Base-by-base conservation (phyloP, 2,113 vertebrate genomes). In the Theropithecus gelada region DNA sequence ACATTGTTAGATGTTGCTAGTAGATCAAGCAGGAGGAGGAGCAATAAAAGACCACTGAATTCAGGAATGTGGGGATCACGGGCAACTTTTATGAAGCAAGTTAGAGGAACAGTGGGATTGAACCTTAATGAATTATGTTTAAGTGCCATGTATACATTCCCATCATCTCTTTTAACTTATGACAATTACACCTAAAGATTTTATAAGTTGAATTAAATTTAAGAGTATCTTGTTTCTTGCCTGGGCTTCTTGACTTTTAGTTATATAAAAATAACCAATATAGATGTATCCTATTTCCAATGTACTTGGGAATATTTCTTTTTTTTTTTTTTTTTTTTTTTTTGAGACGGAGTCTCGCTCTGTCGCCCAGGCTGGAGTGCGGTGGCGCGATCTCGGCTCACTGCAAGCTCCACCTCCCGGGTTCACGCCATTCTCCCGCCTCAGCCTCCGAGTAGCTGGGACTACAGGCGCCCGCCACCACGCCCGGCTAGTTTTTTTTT, bases 1-100 rank as follows among this genome's bases (percentile, higher is more conserved):
- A n/a, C 30, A 2, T 1, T 6, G 3, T 3, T 16, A n/a, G 45
- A 6, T 10, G 48, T 6, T 8, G 3, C 7, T 30, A 8, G 4
- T 27, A 32, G 17, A n/a, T 22, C 22, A 43, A 52, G 14, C n/a
- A 55, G n/a, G 32, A 48, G 8, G 32, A 78, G 17, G 30, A 82
- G 11, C 4, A 27, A 48, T 4, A 83, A n/a, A 1, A 35, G 68
- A 25, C 18, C 23, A 48, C 4, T 10, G 12, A 18, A 5, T 14
- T 83, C 25, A 38, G 14, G 32, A 68, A 45, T 12, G 23, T 9
- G 8, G 32, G 35, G 10, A 14, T 30, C n/a, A 16, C 4, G 23
- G 76, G 16, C 23, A 8, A 79, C 40, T 1, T 40, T 57, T 9
- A 18, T n/a, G 23, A 57, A 55, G 27, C 45, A 0, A 40, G 38